Conservation (phyloP, 2,888 invertebrate genomes). For the Hyalella azteca region DNA sequence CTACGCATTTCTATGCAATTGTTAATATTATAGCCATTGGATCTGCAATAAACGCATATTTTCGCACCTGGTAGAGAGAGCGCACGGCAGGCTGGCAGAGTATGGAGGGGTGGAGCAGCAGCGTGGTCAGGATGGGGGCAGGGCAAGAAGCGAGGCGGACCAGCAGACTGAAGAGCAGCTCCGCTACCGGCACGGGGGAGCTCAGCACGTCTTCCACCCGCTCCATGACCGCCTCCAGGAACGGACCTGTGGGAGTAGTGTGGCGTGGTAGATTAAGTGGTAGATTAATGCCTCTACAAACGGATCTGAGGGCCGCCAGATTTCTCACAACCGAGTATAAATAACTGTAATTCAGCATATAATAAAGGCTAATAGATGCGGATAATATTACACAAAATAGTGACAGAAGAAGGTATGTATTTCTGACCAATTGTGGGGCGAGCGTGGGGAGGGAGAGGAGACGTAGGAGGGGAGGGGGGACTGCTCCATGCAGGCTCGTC, state of each 20-base stretch:
- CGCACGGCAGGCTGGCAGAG: slow-evolving; percentile 89
- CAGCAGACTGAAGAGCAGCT: slow-evolving; percentile 85
- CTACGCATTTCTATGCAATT: too few relatives aligned
- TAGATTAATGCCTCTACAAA: background rate
- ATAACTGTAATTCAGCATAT: too few relatives aligned
- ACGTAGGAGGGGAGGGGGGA: slow-evolving; percentile 17
- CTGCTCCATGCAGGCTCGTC: slow-evolving; percentile 23
- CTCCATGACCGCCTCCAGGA: slow-evolving; percentile 79
- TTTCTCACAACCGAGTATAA: too few relatives aligned
- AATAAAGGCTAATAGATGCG: too few relatives aligned
- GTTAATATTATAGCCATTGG: too few relatives aligned
- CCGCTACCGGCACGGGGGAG: slow-evolving; percentile 83
- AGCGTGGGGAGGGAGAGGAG: slow-evolving; percentile 6
- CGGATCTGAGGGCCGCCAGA: too few relatives aligned
- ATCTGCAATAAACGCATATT: too few relatives aligned
- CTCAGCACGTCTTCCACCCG: slow-evolving; percentile 83
- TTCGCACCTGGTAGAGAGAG: slow-evolving; percentile 84
- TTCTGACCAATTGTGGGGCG: slow-evolving; percentile 25
- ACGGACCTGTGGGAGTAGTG: slow-evolving; percentile 70
- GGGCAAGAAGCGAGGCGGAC: slow-evolving; percentile 86
- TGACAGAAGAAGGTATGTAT: too few relatives aligned
- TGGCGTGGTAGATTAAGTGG: background rate
- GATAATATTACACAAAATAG: too few relatives aligned
- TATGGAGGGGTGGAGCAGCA: slow-evolving; percentile 83
- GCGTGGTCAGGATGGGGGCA: slow-evolving; percentile 83